Base-by-base conservation (phyloP, 2,113 vertebrate species). In the human region DNA sequence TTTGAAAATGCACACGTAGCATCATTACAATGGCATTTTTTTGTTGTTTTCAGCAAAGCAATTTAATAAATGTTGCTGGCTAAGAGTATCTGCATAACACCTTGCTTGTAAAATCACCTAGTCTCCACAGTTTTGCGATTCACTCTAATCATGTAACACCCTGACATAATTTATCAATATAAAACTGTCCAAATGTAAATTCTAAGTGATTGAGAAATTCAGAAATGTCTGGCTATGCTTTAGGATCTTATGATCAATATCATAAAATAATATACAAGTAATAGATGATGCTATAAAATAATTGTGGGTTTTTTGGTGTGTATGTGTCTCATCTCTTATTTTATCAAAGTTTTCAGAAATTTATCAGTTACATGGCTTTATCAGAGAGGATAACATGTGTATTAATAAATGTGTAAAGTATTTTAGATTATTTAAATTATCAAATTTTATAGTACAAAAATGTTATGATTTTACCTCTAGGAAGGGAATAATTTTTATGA, bases 351-450 rank as follows among this genome's bases (percentile, higher is more conserved):
- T 92, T 43, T 80, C 43, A 59, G 2, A 43, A 70, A 57, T 50
- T 84, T 70, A 90, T 83, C 27, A 93, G 17, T 12, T 72, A 2
- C 4, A 93, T 32, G 83, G 27, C 6, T 66, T 81, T 95, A 72
- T 52, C 17, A 87, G 17, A 40, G 9, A 90, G 18, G 85, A 48
- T 0, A 73, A 11, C 43, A 90, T 10, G 84, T 89, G 40, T 76
- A 91, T 66, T 82, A 94, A 83, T 72, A 93, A 50, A 17, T 68
- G 57, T 84, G 32, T 92, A 94, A 97, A 80, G 23, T 0, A 32
- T 12, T 6, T 2, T 8, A 18, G 27, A n/a, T 25, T 93, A 94
- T 78, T 97, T 94, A 96, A 96, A 86, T 81, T 66, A 85, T 72
- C 17, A 90, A 43, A 18, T 92, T 97, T 94, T 92, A 76, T 61